Base-by-base conservation (phyloP, 64 coral and sea anemone species). In the Stichodactyla helianthus region DNA sequence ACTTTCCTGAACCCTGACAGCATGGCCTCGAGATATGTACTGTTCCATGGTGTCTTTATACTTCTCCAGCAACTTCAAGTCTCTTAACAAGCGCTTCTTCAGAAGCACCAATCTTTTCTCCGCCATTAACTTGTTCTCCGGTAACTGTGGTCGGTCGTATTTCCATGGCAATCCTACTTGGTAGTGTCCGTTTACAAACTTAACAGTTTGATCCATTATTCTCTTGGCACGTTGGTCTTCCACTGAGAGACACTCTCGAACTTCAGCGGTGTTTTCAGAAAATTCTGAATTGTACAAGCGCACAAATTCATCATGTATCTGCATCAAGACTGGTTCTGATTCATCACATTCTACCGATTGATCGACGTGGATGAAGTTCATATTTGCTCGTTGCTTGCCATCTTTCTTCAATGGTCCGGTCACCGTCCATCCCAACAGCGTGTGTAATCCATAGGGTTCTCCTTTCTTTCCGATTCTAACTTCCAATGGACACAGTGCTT, bases 111-210 rank as follows among this genome's bases (percentile, higher is more conserved):
- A 44, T 82, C 91, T 77, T 31, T 85, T 88, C 59, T 85, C 71
- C 15, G 87, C 91, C 44, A 89, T 51, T 9, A 28, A 8, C 18
- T 56, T 54, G 54, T 93, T 89, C 50, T 87, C 52, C 44, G 87
- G 88, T 80, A 87, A 71, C 53, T 82, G 9, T 54, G 79, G 51
- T 54, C 20, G 55, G 27, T 85, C 51, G 11, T 93, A 23, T 51
- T 53, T 80, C 92, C 92, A 93, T 5, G 92, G 87, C 26, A 93
- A 62, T 11, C 82, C 92, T 9, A 93, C 25, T 82, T 89, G 76
- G 76, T 87, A 93, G 79, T 93, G 87, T 17, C 92, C 92, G 25
- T 93, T 62, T 57, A 70, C 77, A 52, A 86, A 79, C 62, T 86
- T 51, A 51, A 86, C 61, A 2, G 83, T 86, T 51, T 87, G 20